Evolutionary conservation across 2,113 vertebrate genomes (phyloP).

Genomic region (Polyodon spathula): DNA sequence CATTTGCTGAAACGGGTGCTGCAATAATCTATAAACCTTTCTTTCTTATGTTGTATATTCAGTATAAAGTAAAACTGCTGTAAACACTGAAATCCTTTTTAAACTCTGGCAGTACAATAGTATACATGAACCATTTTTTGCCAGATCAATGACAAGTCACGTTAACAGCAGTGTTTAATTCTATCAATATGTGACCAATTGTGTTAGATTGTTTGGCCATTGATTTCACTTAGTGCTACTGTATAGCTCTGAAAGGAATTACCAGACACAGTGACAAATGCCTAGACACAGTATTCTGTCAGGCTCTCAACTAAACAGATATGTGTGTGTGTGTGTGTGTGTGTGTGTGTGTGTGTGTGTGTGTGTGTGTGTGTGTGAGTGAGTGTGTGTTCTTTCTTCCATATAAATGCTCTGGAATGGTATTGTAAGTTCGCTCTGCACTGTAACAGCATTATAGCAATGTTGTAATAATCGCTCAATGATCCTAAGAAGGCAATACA

Average conservation of each 20-base stretch:
- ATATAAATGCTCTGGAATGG: not conserved
- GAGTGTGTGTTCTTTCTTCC: not conserved
- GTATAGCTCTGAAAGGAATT: constrained; percentile 56
- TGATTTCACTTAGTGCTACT: constrained; percentile 80
- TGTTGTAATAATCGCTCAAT: not conserved
- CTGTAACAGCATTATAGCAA: not conserved
- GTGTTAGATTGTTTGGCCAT: constrained; percentile 80
- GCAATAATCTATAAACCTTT: too few relatives aligned
- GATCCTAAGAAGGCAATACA: not conserved
- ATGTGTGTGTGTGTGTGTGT: too few relatives aligned
- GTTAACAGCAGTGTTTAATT: constrained; percentile 86
- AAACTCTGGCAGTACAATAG: constrained; percentile 2
- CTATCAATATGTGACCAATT: constrained; percentile 86
- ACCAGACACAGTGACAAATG: constrained; percentile 51
- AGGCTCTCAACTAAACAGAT: not conserved
- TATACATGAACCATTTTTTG: constrained; percentile 35
- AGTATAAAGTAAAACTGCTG: constrained; percentile 17
- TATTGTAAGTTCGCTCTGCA: not conserved
- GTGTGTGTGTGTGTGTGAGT: too few relatives aligned
- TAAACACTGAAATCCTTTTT: not conserved
- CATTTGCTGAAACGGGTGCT: too few relatives aligned
- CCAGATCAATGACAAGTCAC: constrained; percentile 72
- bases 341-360: too few relatives aligned
- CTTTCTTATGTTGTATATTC: constrained; percentile 31
- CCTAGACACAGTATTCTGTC: constrained; percentile 41